Evolutionary conservation across 1,140 invertebrate genomes (phyloP).

Genomic region (Hydropsyche tenuis): DNA sequence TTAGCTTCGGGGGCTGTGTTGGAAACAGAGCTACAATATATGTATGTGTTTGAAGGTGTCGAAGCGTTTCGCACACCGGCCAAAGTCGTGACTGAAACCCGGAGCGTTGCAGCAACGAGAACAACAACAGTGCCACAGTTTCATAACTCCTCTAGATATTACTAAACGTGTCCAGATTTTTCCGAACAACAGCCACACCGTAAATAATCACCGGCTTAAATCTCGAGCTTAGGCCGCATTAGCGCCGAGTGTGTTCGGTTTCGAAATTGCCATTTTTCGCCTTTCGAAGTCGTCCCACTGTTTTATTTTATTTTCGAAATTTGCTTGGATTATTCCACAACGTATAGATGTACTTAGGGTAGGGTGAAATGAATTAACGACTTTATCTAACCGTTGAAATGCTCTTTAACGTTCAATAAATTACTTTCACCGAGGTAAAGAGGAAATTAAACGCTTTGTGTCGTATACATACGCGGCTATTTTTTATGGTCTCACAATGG

Average conservation of each 20-base stretch:
- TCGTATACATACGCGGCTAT: background rate
- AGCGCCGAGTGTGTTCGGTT: background rate
- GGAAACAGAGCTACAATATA: conserved; percentile 4
- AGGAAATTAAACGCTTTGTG: background rate
- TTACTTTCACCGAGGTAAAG: conserved; percentile 18
- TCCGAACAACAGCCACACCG: background rate
- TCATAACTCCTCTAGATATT: conserved; percentile 18
- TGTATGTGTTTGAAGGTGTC: background rate
- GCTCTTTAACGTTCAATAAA: background rate
- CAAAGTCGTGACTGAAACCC: conserved; percentile 23
- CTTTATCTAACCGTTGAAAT: conserved; percentile 6
- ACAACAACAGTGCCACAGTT: conserved; percentile 20
- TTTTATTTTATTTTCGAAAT: background rate
- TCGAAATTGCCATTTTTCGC: background rate
- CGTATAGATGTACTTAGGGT: no score
- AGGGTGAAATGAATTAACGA: background rate
- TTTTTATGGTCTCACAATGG: background rate
- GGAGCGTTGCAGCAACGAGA: background rate
- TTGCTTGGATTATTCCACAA: no score
- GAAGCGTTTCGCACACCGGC: background rate
- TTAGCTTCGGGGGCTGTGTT: background rate
- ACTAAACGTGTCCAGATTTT: conserved; percentile 22
- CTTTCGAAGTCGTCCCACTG: background rate
- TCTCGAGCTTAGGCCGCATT: background rate
- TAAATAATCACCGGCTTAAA: background rate